phyloP scores from a whole-genome alignment of 2,888 invertebrate species.

The Gymnosoma rotundatum region DNA sequence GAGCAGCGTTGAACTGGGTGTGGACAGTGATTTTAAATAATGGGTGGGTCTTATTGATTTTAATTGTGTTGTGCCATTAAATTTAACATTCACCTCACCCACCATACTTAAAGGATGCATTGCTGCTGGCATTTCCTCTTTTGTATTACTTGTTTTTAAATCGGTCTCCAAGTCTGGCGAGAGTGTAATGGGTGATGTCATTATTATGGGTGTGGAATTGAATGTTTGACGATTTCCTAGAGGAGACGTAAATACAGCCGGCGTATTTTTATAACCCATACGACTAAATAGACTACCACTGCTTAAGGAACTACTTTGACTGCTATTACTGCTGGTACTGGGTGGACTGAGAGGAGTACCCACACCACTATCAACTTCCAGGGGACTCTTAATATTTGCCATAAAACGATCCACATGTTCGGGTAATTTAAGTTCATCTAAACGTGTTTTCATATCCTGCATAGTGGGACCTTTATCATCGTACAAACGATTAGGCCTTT shows the following conservation, averaged over 20 bases:
- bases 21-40: conserved; percentile 76
- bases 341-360: conserved; percentile 86
- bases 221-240: conserved; percentile 73
- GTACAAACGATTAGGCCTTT: conserved; percentile 79
- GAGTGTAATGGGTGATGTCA: conserved; percentile 48
- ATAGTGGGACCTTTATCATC: conserved; percentile 74
- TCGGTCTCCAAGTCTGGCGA: conserved; percentile 52
- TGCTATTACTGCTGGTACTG: conserved; percentile 78
- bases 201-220: conserved; percentile 31
- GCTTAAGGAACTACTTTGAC: conserved; percentile 72
- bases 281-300: conserved; percentile 78
- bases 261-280: conserved; percentile 79
- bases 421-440: conserved; percentile 79
- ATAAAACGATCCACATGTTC: conserved; percentile 80
- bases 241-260: conserved; percentile 76
- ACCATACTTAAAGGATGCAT: conserved; percentile 90
- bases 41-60: conserved; percentile 87
- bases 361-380: conserved; percentile 85
- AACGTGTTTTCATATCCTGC: conserved; percentile 75
- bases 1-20: conserved; percentile 58
- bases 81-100: conserved; percentile 89
- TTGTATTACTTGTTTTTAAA: neutral
- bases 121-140: conserved; percentile 67
- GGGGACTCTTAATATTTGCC: conserved; percentile 79
- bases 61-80: conserved; percentile 90